Percentiles rank a stretch among this genome's conserved stretches.
Evolutionary conservation across 2,113 vertebrate genomes (phyloP).

Genomic region (Psammodynastes pulverulentus): DNA sequence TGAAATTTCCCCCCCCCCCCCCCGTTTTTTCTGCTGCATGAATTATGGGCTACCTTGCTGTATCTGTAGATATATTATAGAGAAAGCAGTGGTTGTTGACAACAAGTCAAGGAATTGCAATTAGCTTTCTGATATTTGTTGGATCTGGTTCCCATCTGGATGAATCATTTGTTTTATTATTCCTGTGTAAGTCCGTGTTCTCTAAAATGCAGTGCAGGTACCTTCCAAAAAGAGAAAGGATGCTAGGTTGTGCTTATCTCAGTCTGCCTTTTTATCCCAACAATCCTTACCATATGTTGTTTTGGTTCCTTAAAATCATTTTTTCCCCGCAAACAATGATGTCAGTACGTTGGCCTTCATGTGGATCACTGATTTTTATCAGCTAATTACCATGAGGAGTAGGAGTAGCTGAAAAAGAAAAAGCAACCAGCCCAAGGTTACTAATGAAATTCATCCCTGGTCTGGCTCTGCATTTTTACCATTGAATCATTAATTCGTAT

Average conservation of each 20-base stretch:
- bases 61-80: neutral
- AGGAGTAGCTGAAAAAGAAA: neutral
- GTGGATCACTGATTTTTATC: neutral
- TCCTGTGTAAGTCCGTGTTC: neutral
- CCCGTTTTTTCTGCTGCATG: neutral
- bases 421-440: too few species aligned
- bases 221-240: neutral
- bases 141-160: neutral
- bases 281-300: neutral
- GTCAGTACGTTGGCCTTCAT: neutral
- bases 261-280: neutral
- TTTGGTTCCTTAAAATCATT: neutral
- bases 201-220: neutral
- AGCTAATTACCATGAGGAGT: neutral
- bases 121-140: neutral
- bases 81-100: neutral
- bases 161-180: neutral
- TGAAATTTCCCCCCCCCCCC: too few species aligned
- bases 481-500: neutral
- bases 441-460: neutral
- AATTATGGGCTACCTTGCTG: neutral
- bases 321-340: too few species aligned
- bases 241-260: neutral
- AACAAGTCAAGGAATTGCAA: neutral
- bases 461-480: neutral